Conservation (phyloP, 1,140 invertebrate species). For the Drosophila biarmipes region DNA sequence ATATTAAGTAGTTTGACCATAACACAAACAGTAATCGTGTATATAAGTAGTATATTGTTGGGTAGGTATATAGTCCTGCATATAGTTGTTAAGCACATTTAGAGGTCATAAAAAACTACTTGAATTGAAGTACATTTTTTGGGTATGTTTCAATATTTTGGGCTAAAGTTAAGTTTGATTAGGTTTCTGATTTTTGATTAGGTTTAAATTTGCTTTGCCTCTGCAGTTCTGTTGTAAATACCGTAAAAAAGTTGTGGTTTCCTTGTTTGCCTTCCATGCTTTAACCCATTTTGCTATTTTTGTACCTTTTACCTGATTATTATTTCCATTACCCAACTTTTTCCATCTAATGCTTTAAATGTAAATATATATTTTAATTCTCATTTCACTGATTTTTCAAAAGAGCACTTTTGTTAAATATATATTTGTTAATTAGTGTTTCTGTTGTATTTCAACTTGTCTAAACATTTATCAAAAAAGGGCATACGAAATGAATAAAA, state of each 20-base stretch:
- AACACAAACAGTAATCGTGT: slow-evolving; percentile 57
- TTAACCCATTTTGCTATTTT: slow-evolving; percentile 54
- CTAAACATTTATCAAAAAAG: slow-evolving; percentile 37
- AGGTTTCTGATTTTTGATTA: slow-evolving; percentile 17
- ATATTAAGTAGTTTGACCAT: slow-evolving; percentile 41
- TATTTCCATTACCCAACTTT: slow-evolving; percentile 22
- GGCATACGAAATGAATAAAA: slow-evolving; percentile 30
- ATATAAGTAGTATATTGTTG: slow-evolving; percentile 45
- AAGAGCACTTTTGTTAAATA: slow-evolving; percentile 59
- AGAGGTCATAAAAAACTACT: slow-evolving; percentile 76
- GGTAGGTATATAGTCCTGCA: slow-evolving; percentile 50
- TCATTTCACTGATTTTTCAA: slow-evolving; percentile 40
- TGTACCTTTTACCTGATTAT: slow-evolving; percentile 69
- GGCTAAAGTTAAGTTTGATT: slow-evolving; percentile 28
- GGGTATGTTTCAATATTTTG: slow-evolving; percentile 41
- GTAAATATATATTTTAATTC: slow-evolving; percentile 41
- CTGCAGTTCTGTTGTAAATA: slow-evolving; percentile 63
- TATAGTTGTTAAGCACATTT: slow-evolving; percentile 74
- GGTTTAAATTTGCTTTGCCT: slow-evolving; percentile 21
- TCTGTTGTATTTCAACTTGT: slow-evolving; percentile 11
- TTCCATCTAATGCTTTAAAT: slow-evolving; percentile 12
- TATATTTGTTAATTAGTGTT: slow-evolving; percentile 20
- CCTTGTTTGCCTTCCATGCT: slow-evolving; percentile 26
- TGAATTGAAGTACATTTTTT: slow-evolving; percentile 44
- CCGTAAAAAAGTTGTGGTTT: slow-evolving; percentile 61